These are phyloP conservation scores for Philotrypesis tridentata DNA, from an alignment of 1,140 invertebrate species.

Conservation along the genomic window DNA sequence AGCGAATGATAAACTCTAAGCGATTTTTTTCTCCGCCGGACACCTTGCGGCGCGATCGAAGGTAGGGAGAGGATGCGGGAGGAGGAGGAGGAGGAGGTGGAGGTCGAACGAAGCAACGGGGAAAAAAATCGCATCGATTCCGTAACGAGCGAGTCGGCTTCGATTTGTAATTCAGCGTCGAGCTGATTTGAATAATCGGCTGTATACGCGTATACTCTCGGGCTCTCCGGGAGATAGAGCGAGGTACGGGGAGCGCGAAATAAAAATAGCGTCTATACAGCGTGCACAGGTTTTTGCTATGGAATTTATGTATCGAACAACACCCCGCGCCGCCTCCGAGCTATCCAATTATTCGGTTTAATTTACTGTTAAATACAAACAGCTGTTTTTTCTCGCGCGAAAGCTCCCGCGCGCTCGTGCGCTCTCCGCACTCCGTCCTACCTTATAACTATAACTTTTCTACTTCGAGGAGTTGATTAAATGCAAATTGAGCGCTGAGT, in stretches of 20 bases:
- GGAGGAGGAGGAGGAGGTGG: too few species aligned
- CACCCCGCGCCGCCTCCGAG: background rate
- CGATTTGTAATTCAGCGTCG: background rate
- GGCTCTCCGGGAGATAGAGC: too few species aligned
- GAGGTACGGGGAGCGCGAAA: background rate
- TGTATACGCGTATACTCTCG: too few species aligned
- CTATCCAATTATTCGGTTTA: background rate
- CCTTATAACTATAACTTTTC: too few species aligned
- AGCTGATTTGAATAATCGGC: background rate
- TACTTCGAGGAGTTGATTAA: background rate
- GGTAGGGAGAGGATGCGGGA: too few species aligned
- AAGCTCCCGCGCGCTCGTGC: too few species aligned
- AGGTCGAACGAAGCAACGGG: too few species aligned
- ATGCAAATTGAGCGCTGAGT: background rate
- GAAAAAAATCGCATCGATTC: background rate
- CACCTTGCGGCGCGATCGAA: background rate
- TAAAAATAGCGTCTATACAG: background rate
- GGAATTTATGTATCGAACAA: background rate
- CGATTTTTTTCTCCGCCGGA: background rate
- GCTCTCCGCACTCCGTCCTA: background rate
- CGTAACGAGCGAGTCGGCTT: background rate
- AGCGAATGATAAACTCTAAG: background rate
- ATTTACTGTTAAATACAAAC: constrained; percentile 1
- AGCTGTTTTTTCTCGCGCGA: background rate
- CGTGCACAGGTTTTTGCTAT: background rate